phyloP scores from a whole-genome alignment of 2,113 vertebrate genomes.

The Gopherus evgoodei region DNA sequence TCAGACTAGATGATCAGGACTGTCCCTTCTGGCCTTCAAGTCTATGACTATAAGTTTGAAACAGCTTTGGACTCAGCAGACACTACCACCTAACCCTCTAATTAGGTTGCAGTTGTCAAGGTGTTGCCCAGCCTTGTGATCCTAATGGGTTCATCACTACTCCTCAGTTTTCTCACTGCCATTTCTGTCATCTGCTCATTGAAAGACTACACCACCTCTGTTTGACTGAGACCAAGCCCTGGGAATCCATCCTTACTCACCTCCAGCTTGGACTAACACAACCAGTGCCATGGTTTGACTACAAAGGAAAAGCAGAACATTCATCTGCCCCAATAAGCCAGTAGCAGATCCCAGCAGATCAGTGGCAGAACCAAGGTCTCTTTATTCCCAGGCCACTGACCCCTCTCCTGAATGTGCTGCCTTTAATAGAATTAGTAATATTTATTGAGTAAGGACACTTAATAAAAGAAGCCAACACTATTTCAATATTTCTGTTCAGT shows the following conservation, averaged over 20 bases:
- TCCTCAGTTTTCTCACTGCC: background rate
- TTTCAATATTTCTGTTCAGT: slow-evolving; percentile 18
- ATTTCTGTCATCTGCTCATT: background rate
- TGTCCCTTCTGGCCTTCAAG: too few relatives aligned
- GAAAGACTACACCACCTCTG: background rate
- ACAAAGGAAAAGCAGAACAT: background rate
- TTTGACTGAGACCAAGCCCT: background rate
- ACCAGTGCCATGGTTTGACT: background rate
- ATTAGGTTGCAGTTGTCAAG: slow-evolving; percentile 20
- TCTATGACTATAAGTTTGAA: background rate
- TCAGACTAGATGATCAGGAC: too few relatives aligned
- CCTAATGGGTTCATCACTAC: background rate
- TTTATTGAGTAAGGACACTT: slow-evolving; percentile 36
- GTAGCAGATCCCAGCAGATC: slow-evolving; percentile 10
- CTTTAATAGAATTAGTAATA: slow-evolving; percentile 57
- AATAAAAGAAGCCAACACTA: background rate
- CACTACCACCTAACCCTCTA: fast-evolving
- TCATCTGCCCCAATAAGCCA: background rate
- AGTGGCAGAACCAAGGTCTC: slow-evolving; percentile 12
- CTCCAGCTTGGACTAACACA: background rate
- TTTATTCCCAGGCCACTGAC: slow-evolving; percentile 34
- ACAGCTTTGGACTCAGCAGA: background rate
- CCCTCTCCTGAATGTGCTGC: slow-evolving; percentile 8
- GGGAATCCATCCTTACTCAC: background rate
- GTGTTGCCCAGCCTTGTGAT: background rate